Evolutionary conservation across 2,888 invertebrate genomes (phyloP).

Genomic region (Heliconius sara): DNA sequence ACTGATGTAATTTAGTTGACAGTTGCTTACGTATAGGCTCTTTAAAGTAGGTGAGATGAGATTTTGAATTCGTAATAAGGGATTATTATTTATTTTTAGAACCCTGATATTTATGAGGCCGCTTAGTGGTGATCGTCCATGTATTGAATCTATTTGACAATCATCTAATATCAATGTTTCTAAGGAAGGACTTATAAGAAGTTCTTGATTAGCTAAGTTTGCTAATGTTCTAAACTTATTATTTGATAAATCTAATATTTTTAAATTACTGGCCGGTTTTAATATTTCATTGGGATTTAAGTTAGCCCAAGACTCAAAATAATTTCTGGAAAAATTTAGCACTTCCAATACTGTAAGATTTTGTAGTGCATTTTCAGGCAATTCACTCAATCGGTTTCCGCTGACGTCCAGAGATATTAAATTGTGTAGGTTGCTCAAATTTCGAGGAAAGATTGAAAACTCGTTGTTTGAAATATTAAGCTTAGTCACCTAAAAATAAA

Average conservation of each 20-base stretch:
- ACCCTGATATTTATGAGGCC: conserved; percentile 81
- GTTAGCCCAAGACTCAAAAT: conserved; percentile 83
- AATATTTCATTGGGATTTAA: conserved; percentile 83
- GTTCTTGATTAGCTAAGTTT: conserved; percentile 74
- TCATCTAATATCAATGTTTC: conserved; percentile 84
- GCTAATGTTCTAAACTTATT: conserved; percentile 85
- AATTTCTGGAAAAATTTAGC: conserved; percentile 86
- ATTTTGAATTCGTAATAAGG: conserved; percentile 71
- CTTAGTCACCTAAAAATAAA: conserved; percentile 81
- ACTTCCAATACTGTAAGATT: conserved; percentile 83
- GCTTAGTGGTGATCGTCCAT: conserved; percentile 77
- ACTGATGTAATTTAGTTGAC: conserved; percentile 80
- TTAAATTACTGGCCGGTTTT: conserved; percentile 77
- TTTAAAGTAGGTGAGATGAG: conserved; percentile 80
- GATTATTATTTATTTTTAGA: conserved; percentile 82
- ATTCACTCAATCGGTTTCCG: conserved; percentile 79
- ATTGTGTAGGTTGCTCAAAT: conserved; percentile 61
- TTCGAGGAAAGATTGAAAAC: conserved; percentile 82
- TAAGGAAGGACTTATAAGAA: conserved; percentile 84
- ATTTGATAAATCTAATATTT: conserved; percentile 85
- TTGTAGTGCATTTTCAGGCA: conserved; percentile 76
- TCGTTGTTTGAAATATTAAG: conserved; percentile 87
- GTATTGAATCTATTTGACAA: conserved; percentile 84
- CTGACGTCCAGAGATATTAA: conserved; percentile 68
- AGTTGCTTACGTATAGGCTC: conserved; percentile 84